Evolutionary conservation across 2,113 vertebrate species (phyloP), one percentile per base, ranked within the genome.

Genomic region (Tragelaphus strepsiceros): DNA sequence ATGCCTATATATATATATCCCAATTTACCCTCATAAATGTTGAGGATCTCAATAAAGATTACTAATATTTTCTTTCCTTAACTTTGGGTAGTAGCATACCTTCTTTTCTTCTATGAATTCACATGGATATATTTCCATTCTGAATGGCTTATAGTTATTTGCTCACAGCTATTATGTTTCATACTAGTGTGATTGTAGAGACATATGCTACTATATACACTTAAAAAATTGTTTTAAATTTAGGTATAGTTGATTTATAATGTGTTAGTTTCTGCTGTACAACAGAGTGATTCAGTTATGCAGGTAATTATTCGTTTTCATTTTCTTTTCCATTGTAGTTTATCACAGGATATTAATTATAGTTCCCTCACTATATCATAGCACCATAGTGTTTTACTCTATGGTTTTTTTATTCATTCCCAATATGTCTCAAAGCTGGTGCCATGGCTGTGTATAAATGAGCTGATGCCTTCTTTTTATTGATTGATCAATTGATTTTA

Each of bases 41-140:
- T 85, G 58, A 91, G 49, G 12, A 87, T 90, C 16, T 93, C 24
- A 59, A 21, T 93, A 81, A 89, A 61, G 2, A 30, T 87, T 61
- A 90, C 7, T 81, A 53, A 35, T 89, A 32, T 95, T 92, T 92
- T 84, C 32, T 92, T 83, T 95, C 32, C 71, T 96, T 95, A 91
- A 64, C 64, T 2, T 94, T 84, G 62, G 15, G 5, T 88, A 56
- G 11, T 92, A 62, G 17, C 86, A 0, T 67, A 61, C 16, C 30
- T 54, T 93, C 43, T 96, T 88, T 91, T 32, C 22, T 89, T 4
- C 15, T 90, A 21, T 83, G 54, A 95, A 81, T 94, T 67, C 51
- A 62, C 22, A 43, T 78, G 39, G 39, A 90, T 87, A 67, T 54
- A 92, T 92, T 94, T 77, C 28, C 35, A 24, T 58, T 81, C 46